phyloP scores from a whole-genome alignment of 2,113 vertebrate genomes.

The Furnarius figulus region DNA sequence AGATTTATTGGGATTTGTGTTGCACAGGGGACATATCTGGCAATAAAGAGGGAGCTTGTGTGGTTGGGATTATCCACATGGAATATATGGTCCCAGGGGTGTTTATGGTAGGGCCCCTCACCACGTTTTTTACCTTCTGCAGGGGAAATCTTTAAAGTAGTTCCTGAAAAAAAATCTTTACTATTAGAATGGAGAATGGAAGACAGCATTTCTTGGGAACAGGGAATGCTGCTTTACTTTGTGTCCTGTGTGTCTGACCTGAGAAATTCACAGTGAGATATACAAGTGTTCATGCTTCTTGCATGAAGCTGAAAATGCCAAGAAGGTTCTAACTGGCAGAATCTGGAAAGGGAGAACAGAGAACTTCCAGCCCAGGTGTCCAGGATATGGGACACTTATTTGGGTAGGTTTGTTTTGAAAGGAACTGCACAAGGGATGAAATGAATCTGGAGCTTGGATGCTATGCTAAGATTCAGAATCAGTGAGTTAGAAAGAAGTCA shows the following conservation, averaged over 20 bases:
- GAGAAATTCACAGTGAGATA: background rate
- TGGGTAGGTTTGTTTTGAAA: background rate
- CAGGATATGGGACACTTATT: background rate
- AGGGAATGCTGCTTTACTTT: background rate
- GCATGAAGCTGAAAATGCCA: background rate
- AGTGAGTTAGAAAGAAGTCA: background rate
- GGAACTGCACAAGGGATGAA: background rate
- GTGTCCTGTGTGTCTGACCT: background rate
- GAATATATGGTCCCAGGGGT: background rate
- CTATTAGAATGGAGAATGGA: background rate
- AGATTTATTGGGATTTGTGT: conserved; percentile 35
- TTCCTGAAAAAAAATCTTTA: background rate
- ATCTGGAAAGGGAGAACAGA: background rate
- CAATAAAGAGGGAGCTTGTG: background rate
- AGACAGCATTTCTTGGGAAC: background rate
- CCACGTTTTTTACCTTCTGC: background rate
- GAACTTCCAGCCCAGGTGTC: background rate
- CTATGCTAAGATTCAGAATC: background rate
- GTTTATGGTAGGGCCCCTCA: background rate
- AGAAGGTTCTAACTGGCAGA: background rate
- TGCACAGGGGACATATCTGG: background rate
- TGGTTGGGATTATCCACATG: background rate
- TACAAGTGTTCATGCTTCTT: background rate
- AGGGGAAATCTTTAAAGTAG: background rate
- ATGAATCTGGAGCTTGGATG: background rate